Evolutionary conservation across 2,888 invertebrate species (phyloP).

Genomic region (Luffia ferchaultella): DNA sequence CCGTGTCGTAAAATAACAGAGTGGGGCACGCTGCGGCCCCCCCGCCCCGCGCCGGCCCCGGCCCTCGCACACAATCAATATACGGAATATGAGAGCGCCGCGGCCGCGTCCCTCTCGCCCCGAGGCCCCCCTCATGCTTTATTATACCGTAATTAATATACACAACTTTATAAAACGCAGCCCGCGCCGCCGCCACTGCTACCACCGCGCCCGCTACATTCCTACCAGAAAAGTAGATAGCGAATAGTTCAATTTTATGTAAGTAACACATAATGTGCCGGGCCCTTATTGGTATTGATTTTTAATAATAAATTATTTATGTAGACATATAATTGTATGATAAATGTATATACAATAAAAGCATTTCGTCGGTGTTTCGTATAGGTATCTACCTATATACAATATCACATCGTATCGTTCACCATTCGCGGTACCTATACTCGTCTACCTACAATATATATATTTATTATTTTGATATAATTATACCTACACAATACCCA

Average conservation of each 20-base stretch:
- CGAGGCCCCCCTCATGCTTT: constrained; percentile 50
- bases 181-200: constrained; percentile 38
- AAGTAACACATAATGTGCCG: not conserved
- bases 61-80: constrained; percentile 68
- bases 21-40: constrained; percentile 68
- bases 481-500: too few species aligned
- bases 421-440: too few species aligned
- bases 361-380: too few species aligned
- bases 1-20: constrained; percentile 68
- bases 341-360: too few species aligned
- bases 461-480: too few species aligned
- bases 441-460: too few species aligned
- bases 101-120: constrained; percentile 45
- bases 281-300: not conserved
- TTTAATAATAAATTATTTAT: not conserved
- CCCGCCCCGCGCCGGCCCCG: constrained; percentile 47
- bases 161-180: constrained; percentile 60
- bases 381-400: too few species aligned
- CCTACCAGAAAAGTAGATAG: not conserved
- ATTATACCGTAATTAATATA: constrained; percentile 65
- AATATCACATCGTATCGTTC: too few species aligned
- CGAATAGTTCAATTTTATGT: not conserved
- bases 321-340: too few species aligned
- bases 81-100: constrained; percentile 64
- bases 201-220: constrained; percentile 8